Conservation (phyloP, 1,140 invertebrate genomes). For the Drosophila kepulauana region DNA sequence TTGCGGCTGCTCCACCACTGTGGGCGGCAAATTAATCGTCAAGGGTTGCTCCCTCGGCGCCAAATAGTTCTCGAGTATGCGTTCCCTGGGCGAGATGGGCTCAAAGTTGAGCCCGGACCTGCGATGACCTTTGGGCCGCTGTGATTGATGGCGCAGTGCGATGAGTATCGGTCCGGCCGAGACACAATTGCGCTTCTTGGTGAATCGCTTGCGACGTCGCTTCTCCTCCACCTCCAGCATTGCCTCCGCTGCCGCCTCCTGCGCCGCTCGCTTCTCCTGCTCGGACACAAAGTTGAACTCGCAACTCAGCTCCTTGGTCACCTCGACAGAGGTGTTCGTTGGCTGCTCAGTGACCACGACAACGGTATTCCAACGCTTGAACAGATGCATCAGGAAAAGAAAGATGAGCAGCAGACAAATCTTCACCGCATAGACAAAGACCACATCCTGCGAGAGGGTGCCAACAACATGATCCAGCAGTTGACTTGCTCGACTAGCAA, state of each 20-base stretch:
- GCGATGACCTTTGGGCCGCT: constrained; percentile 47
- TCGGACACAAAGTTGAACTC: constrained; percentile 78
- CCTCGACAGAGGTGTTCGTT: constrained; percentile 9
- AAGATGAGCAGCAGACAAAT: constrained; percentile 61
- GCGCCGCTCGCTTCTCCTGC: constrained; percentile 67
- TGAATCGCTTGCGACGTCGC: constrained; percentile 74
- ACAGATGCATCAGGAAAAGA: constrained; percentile 68
- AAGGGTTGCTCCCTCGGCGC: constrained; percentile 64
- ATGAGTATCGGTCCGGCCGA: constrained; percentile 81
- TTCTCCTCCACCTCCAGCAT: constrained; percentile 82
- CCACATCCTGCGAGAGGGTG: constrained; percentile 49
- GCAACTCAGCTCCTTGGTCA: constrained; percentile 65
- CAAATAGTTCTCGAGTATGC: constrained; percentile 54
- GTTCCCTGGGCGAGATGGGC: constrained; percentile 53
- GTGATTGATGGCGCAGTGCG: constrained; percentile 63
- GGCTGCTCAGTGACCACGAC: neutral
- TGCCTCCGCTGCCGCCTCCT: constrained; percentile 67
- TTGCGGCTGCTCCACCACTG: neutral
- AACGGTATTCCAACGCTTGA: constrained; percentile 36
- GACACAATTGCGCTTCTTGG: constrained; percentile 79
- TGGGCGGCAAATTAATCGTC: constrained; percentile 50
- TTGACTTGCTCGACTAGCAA: constrained; percentile 1
- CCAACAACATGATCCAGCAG: constrained; percentile 21
- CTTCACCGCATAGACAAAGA: constrained; percentile 65
- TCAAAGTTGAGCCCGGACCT: constrained; percentile 49